Percentiles rank a stretch among this genome's conserved stretches.
These are phyloP conservation scores for Phylloscopus whistleri DNA, from an alignment of 2,113 vertebrate genomes.

Conservation along the genomic window DNA sequence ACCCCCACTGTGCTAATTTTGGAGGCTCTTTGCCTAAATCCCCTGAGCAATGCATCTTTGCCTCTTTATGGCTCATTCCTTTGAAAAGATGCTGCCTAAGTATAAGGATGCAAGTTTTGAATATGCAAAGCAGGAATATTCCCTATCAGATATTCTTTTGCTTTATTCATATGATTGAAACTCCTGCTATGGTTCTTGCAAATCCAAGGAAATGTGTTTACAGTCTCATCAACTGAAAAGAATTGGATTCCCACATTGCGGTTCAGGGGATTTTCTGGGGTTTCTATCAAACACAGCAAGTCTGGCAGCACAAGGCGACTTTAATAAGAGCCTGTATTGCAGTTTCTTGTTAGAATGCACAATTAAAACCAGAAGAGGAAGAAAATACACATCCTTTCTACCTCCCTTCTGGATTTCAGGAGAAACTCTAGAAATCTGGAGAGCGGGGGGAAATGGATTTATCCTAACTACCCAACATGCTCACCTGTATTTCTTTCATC, in stretches of 20 bases:
- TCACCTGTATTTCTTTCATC: background rate
- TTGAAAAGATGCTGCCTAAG: slow-evolving; percentile 43
- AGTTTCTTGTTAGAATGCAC: slow-evolving; percentile 41
- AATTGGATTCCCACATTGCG: slow-evolving; percentile 59
- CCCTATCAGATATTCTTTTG: slow-evolving; percentile 57
- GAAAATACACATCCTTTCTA: background rate
- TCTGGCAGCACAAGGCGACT: slow-evolving; percentile 21
- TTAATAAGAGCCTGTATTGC: background rate
- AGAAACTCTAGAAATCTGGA: background rate
- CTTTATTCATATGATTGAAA: slow-evolving; percentile 65
- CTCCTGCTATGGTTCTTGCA: slow-evolving; percentile 57
- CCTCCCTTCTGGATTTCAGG: background rate
- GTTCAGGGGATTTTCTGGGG: slow-evolving; percentile 67
- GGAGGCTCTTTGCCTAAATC: slow-evolving; percentile 45
- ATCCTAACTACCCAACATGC: background rate
- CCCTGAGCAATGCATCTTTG: background rate
- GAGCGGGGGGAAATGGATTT: background rate
- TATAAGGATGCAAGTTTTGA: slow-evolving; percentile 58
- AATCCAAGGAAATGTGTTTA: slow-evolving; percentile 71
- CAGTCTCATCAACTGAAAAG: slow-evolving; percentile 69
- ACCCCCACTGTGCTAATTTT: background rate
- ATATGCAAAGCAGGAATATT: slow-evolving; percentile 68
- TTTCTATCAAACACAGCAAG: slow-evolving; percentile 25
- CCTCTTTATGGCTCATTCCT: slow-evolving; percentile 9
- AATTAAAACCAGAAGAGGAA: slow-evolving; percentile 46